Conservation (phyloP, 2,888 invertebrate species). For the Orthosia gothica region DNA sequence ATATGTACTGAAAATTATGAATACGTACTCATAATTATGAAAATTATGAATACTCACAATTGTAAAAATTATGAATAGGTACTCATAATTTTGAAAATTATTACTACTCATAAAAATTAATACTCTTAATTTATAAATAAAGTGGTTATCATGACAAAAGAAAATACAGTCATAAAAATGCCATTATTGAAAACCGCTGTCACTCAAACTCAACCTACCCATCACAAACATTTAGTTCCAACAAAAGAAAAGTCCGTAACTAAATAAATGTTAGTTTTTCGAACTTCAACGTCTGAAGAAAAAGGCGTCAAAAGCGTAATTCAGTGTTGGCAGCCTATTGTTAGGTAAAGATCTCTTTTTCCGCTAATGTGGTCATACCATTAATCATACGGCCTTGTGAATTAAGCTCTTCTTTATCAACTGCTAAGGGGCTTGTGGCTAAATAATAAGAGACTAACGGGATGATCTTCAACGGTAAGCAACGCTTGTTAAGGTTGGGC, state of each 20-base stretch:
- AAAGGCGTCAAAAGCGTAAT: slow-evolving; percentile 11
- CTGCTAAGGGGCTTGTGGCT: too few relatives aligned
- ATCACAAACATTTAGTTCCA: slow-evolving; percentile 17
- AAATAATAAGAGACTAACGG: too few relatives aligned
- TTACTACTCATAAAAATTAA: too few relatives aligned
- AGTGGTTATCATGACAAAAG: neutral
- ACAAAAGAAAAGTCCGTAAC: slow-evolving; percentile 7
- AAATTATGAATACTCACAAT: too few relatives aligned
- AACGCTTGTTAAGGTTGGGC: too few relatives aligned
- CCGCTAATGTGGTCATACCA: neutral
- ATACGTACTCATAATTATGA: too few relatives aligned
- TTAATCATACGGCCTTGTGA: neutral
- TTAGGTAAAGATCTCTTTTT: slow-evolving; percentile 4
- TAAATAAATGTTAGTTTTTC: slow-evolving; percentile 1
- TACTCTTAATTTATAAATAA: too few relatives aligned
- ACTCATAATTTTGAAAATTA: too few relatives aligned
- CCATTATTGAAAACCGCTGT: slow-evolving; percentile 9
- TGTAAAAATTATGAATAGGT: too few relatives aligned
- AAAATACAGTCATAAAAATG: neutral
- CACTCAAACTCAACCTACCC: slow-evolving; percentile 4
- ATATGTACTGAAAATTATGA: too few relatives aligned
- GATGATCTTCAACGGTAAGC: too few relatives aligned
- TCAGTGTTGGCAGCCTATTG: neutral
- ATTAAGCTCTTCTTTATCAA: neutral
- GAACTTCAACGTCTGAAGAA: slow-evolving; percentile 3